Conservation (phyloP, 2,888 invertebrate genomes). For the Apamea crenata region DNA sequence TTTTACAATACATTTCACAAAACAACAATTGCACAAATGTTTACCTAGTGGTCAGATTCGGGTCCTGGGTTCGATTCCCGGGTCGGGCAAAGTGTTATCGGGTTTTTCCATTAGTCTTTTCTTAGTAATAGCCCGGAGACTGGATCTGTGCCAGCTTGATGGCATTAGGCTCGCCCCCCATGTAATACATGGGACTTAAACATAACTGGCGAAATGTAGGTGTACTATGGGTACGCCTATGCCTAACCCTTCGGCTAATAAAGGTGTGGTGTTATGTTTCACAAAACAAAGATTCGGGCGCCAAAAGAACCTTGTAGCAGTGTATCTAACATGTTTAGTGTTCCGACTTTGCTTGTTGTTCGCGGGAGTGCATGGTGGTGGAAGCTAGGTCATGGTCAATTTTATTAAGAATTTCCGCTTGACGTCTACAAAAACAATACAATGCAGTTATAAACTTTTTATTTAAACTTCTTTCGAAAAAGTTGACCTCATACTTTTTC, state of each 20-base stretch:
- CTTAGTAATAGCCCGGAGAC: not conserved
- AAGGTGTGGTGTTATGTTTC: not conserved
- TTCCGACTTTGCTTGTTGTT: conserved; percentile 23
- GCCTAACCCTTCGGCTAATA: no score
- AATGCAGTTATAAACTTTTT: not conserved
- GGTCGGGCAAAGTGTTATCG: not conserved
- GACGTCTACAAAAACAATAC: not conserved
- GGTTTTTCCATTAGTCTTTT: not conserved
- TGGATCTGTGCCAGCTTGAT: not conserved
- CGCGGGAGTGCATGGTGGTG: conserved; percentile 1
- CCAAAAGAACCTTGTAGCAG: conserved; percentile 5
- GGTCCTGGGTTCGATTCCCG: not conserved
- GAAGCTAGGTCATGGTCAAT: conserved; percentile 1
- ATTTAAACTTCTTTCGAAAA: no score
- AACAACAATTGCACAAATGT: not conserved
- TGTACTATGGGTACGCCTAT: not conserved
- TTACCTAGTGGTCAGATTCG: not conserved
- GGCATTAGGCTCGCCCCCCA: not conserved
- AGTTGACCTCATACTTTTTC: not conserved
- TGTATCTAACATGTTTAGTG: conserved; percentile 8
- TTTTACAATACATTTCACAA: not conserved
- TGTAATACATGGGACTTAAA: not conserved
- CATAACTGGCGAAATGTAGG: not conserved
- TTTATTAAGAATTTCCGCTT: conserved; percentile 4
- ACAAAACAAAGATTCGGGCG: not conserved